Conservation (phyloP, 2,797 vertebrate species). For the Pipistrellus pygmaeus region DNA sequence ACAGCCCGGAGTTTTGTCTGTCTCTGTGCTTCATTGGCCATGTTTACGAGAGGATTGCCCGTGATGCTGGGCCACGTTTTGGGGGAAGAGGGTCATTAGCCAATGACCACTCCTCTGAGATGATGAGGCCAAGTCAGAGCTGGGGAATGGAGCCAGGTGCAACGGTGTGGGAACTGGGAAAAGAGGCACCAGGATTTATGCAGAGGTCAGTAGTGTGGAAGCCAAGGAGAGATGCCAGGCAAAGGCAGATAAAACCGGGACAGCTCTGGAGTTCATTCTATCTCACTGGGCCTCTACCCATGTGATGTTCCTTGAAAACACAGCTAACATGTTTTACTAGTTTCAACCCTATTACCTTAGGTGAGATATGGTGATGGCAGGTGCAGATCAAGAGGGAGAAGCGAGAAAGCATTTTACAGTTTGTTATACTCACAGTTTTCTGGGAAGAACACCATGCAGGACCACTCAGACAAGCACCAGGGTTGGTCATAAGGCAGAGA, state of each 20-base stretch:
- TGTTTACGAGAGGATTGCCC: neutral
- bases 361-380: neutral
- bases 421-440: neutral
- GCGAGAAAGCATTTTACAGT: neutral
- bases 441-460: neutral
- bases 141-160: neutral
- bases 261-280: neutral
- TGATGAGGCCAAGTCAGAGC: neutral
- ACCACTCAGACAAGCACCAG: rapidly evolving
- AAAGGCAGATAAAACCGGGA: neutral
- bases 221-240: neutral
- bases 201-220: neutral
- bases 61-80: neutral
- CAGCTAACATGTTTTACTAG: neutral
- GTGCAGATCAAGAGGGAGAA: neutral
- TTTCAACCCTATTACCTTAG: neutral
- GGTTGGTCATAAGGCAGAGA: neutral
- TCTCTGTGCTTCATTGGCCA: neutral
- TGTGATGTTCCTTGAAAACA: neutral
- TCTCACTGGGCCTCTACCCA: neutral
- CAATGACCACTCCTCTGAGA: neutral
- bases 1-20: neutral
- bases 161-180: neutral
- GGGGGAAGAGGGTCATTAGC: slow-evolving; percentile 28
- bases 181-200: neutral